Percentiles rank a stretch among this genome's conserved stretches.
These are phyloP conservation scores for Copidosoma aretas DNA, from an alignment of 2,888 invertebrate genomes.

Conservation along the genomic window DNA sequence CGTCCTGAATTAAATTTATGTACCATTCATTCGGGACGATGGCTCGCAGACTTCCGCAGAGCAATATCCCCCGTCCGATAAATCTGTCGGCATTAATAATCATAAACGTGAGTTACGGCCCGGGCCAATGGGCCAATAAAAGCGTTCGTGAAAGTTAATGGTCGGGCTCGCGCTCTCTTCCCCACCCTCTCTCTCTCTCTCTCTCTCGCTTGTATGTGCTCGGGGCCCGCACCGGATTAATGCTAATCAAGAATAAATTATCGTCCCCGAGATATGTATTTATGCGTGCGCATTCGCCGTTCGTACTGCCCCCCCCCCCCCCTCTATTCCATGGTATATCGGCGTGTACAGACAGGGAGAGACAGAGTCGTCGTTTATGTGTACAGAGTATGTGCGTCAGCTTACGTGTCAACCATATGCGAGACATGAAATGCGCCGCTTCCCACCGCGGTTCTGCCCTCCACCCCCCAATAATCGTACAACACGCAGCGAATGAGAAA, in stretches of 20 bases:
- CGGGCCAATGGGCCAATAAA: constrained; percentile 55
- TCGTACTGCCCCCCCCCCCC: too few species aligned
- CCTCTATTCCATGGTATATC: too few species aligned
- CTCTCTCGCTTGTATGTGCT: too few species aligned
- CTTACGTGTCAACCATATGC: constrained; percentile 6
- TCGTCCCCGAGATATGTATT: constrained; percentile 5
- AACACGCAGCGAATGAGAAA: neutral
- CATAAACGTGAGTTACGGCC: constrained; percentile 58
- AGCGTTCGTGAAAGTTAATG: constrained; percentile 55
- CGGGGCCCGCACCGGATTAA: constrained; percentile 49
- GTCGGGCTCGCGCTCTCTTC: neutral
- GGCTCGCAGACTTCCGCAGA: constrained; percentile 50
- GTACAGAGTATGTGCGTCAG: constrained; percentile 1
- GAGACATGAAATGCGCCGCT: constrained; percentile 15
- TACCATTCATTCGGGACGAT: constrained; percentile 49
- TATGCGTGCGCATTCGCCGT: neutral
- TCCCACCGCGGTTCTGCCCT: constrained; percentile 5
- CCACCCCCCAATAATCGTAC: neutral
- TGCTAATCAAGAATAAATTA: constrained; percentile 60
- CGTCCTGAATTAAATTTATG: constrained; percentile 52
- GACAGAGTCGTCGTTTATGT: neutral
- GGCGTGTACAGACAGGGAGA: neutral
- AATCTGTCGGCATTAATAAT: constrained; percentile 60
- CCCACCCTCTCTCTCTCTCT: too few species aligned
- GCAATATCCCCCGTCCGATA: constrained; percentile 53